Percentiles rank a stretch among this genome's conserved stretches.
Evolutionary conservation across 2,888 invertebrate genomes (phyloP).

Genomic region (Dryobota labecula): DNA sequence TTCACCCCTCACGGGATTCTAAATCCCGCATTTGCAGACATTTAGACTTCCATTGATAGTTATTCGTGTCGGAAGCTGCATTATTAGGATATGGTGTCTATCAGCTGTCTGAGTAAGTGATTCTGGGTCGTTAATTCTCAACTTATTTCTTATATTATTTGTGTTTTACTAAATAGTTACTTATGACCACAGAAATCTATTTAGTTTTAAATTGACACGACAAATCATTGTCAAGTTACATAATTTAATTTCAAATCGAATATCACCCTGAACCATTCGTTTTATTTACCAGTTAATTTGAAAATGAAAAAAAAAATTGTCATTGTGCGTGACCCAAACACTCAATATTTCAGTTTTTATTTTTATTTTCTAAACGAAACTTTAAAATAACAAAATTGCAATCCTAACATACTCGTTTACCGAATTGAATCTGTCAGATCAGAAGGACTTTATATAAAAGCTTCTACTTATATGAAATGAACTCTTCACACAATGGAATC

Average conservation of each 20-base stretch:
- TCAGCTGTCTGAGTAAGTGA: slow-evolving; percentile 31
- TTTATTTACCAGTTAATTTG: not conserved
- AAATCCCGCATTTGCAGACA: slow-evolving; percentile 17
- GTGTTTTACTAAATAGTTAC: no score
- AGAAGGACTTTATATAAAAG: slow-evolving; percentile 51
- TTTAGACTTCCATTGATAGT: slow-evolving; percentile 25
- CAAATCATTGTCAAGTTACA: not conserved
- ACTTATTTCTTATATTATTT: not conserved
- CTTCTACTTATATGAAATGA: slow-evolving; percentile 49
- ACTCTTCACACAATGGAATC: slow-evolving; percentile 40
- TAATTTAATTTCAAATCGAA: not conserved
- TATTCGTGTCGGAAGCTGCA: slow-evolving; percentile 15
- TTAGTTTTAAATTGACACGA: not conserved
- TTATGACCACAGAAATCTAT: not conserved
- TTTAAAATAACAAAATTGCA: not conserved
- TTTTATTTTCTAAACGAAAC: slow-evolving; percentile 4
- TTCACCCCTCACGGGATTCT: slow-evolving; percentile 7
- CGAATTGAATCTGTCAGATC: slow-evolving; percentile 50
- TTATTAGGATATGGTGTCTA: slow-evolving; percentile 16
- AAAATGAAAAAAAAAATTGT: not conserved
- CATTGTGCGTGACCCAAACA: not conserved
- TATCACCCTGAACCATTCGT: not conserved
- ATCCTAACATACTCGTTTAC: slow-evolving; percentile 11
- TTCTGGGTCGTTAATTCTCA: not conserved
- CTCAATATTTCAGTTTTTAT: no score